Evolutionary conservation across 2,888 invertebrate species (phyloP), one percentile per base, ranked within the genome.

Genomic region (Sabellastarte sp.): DNA sequence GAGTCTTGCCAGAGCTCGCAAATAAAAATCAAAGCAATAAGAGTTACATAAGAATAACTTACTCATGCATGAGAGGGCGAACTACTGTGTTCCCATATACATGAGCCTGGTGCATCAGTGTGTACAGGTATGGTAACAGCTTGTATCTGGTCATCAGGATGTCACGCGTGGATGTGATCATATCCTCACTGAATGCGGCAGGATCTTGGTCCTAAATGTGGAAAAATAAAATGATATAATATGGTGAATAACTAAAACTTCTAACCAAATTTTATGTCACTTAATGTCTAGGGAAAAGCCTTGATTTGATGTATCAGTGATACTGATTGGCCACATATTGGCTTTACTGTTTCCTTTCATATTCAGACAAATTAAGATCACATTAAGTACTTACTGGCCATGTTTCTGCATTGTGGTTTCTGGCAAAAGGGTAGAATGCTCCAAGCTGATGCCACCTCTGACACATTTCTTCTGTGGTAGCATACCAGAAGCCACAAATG

Each of bases 371-470:
- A n/a, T n/a, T n/a, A n/a, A n/a, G n/a, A n/a, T n/a, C n/a, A n/a
- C n/a, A n/a, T n/a, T n/a, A n/a, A n/a, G n/a, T n/a, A n/a, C n/a
- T 24, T 59, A 67, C 63, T 32, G 57, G 60, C 32, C 32, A 57
- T 2, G 51, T 63, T n/a, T 58, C 20, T 2, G 52, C 76, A 57
- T 78, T 72, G 64, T 73, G 79, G 67, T 77, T 78, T 53, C 79
- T 63, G 20, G 76, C 59, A 63, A 75, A 79, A 0, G 90, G 90
- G 75, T 90, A 85, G 59, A 88, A 89, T 0, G 88, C 87, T 0
- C 88, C 88, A 3, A 89, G 86, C 79, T 89, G 86, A 68, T 89
- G 89, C 91, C 91, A 91, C 69, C 89, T 86, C 0, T 89, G 79
- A 69, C 91, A 91, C 73, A 87, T 72, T 67, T 86, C 84, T 57